These are phyloP conservation scores for Rosalia funebris DNA, from an alignment of 2,888 invertebrate species.

Conservation along the genomic window DNA sequence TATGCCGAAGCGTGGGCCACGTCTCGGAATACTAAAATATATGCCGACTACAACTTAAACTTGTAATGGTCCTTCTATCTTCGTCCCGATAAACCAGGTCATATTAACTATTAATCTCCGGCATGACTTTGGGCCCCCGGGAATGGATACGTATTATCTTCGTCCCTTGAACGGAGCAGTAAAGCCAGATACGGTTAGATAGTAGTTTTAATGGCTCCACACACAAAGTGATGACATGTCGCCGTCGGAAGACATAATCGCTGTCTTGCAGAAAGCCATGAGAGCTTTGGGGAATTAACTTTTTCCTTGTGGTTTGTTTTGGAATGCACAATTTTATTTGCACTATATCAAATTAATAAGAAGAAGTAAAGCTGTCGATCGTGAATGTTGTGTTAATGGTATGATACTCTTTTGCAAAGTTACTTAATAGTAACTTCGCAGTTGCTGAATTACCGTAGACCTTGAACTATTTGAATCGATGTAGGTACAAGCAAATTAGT, in stretches of 20 bases:
- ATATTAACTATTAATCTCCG: conserved; percentile 10
- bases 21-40: neutral
- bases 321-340: too few relatives aligned
- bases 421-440: too few relatives aligned
- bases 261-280: too few relatives aligned
- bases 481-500: too few relatives aligned
- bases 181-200: neutral
- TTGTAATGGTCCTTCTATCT: neutral
- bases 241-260: neutral
- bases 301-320: too few relatives aligned
- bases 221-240: neutral
- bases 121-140: conserved; percentile 4
- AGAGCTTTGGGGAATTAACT: too few relatives aligned
- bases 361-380: too few relatives aligned
- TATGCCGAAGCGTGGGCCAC: neutral
- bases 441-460: too few relatives aligned
- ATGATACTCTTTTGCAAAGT: too few relatives aligned
- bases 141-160: neutral
- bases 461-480: too few relatives aligned
- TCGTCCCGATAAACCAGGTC: conserved; percentile 2
- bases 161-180: neutral
- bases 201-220: neutral
- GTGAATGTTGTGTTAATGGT: too few relatives aligned
- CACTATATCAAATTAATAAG: too few relatives aligned
- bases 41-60: neutral